Evolutionary conservation across 2,888 invertebrate genomes (phyloP), one percentile per base, ranked within the genome.

Genomic region (Lymantria dispar): DNA sequence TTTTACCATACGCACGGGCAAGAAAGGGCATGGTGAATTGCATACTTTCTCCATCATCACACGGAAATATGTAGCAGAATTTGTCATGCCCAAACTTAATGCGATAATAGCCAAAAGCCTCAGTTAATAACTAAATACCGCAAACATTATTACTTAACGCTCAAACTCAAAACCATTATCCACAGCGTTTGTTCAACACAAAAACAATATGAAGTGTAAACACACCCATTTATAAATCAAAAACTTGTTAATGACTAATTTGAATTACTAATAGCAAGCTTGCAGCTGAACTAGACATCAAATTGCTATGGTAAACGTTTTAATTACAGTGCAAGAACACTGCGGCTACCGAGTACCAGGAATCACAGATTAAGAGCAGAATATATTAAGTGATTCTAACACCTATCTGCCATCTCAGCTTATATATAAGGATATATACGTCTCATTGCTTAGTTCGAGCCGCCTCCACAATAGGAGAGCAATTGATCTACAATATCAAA

Each of bases 201-300:
- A 67, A 54, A 60, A 68, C 66, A 49, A 58, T 54, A 58, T 37
- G 59, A 49, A 47, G 47, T 48, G 48, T 48, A 49, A 50, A 48
- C 54, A 55, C 66, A 48, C 50, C 64, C 54, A 47, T 45, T 58
- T 54, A 48, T 79, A 75, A 78, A 80, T 82, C 79, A 78, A 60
- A 77, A 79, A 78, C 74, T 80, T 74, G 73, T 78, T 76, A 67
- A 70, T 65, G 58, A 60, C 60, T 65, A 73, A 83, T 84, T 78
- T 82, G 82, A 78, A 75, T 81, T 72, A 70, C 76, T 78, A 83
- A 82, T 80, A 68, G 61, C 60, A 59, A 62, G 59, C 60, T 55
- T 47, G 64, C 56, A 61, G 61, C 66, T 67, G 70, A 74, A 43
- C 40, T 38, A 52, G 36, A 51, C 43, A 39, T 39, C 68, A 68